A percentile compares a stretch with the other conserved stretches of the same genome.
phyloP scores from a whole-genome alignment of 2,888 invertebrate genomes.

The Congeria kusceri region DNA sequence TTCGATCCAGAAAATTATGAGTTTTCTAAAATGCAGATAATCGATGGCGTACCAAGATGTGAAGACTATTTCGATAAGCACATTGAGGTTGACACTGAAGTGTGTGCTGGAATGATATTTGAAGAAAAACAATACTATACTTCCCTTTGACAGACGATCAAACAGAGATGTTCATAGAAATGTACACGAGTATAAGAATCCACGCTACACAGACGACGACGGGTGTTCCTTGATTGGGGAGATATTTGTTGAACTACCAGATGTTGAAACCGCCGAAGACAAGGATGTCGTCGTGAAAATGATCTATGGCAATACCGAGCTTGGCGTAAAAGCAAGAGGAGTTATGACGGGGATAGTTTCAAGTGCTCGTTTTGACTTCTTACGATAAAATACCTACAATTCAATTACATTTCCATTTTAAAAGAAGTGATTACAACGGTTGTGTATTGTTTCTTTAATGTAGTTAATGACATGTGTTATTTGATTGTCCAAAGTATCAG shows the following conservation, averaged over 20 bases:
- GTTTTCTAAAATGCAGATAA: conserved; percentile 2
- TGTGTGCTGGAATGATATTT: conserved; percentile 26
- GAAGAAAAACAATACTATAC: conserved; percentile 37
- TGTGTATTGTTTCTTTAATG: no score
- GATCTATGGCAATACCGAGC: conserved; percentile 49
- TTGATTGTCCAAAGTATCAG: no score
- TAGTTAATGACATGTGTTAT: no score
- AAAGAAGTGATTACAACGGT: no score
- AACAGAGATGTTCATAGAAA: conserved; percentile 5
- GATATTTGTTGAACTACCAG: conserved; percentile 29
- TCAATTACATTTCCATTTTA: no score
- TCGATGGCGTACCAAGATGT: conserved; percentile 27
- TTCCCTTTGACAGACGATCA: conserved; percentile 8
- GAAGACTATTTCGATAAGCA: conserved; percentile 33
- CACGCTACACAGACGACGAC: conserved; percentile 35
- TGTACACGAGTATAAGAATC: conserved; percentile 38
- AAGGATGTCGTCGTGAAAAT: conserved; percentile 30
- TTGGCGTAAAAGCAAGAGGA: conserved; percentile 40
- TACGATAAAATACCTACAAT: not conserved
- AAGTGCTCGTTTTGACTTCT: conserved; percentile 40
- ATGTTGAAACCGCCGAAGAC: conserved; percentile 26
- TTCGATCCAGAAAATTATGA: conserved; percentile 29
- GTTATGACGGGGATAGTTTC: conserved; percentile 35
- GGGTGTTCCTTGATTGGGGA: conserved; percentile 36
- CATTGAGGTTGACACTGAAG: conserved; percentile 38